These are phyloP conservation scores for Petroica traversi DNA, from an alignment of 2,113 vertebrate genomes.

Conservation along the genomic window DNA sequence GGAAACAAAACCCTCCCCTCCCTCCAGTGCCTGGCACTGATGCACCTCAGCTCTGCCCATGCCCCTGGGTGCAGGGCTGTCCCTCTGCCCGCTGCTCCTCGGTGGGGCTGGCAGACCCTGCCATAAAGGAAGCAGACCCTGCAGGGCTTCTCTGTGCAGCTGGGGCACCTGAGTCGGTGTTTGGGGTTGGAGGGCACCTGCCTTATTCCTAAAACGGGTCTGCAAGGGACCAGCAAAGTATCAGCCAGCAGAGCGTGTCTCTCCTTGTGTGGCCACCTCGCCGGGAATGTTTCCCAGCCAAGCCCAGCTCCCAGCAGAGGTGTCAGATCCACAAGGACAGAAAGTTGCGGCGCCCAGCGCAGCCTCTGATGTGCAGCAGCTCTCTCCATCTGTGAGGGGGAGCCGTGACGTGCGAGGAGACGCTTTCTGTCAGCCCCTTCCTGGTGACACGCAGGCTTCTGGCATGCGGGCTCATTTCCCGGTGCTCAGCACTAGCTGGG, in stretches of 20 bases:
- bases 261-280: not conserved
- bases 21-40: not conserved
- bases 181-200: not conserved
- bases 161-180: not conserved
- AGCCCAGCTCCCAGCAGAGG: not conserved
- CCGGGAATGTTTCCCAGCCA: not conserved
- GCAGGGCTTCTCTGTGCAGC: fast-evolving
- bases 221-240: not conserved
- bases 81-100: not conserved
- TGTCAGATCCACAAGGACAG: not conserved
- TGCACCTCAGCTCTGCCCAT: not conserved
- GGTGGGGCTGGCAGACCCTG: not conserved
- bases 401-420: not conserved
- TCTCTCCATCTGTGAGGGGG: not conserved
- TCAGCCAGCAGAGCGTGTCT: not conserved
- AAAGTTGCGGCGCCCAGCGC: not conserved
- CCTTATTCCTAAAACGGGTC: not conserved
- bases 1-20: not conserved
- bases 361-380: not conserved
- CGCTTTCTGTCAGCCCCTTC: not conserved
- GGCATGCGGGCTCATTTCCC: not conserved
- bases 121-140: not conserved
- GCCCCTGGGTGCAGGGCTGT: not conserved
- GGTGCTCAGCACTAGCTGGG: not conserved
- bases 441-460: not conserved